Base-by-base conservation (phyloP, 2,888 invertebrate genomes). In the Xanthia togata region DNA sequence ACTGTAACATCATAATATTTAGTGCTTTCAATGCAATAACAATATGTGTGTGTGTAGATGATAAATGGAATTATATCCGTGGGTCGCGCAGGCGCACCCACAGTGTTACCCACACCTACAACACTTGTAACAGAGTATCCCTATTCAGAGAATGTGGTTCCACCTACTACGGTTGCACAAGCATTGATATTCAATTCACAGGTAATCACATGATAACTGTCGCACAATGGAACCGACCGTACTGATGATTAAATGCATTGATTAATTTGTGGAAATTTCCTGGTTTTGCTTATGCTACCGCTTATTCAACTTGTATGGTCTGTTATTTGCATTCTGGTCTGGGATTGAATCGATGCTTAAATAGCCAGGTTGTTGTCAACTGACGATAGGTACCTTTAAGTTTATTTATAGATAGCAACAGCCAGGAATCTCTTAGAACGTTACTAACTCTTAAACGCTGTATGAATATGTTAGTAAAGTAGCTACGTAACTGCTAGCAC, bases 161-260 rank as follows among this genome's bases (percentile, higher is more conserved):
- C 92, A 91, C 94, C 94, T 92, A 94, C 93, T 84, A 79, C 70
- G 79, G 89, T 94, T 94, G 91, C 93, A 91, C 90, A 92, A 93
- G 89, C 88, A 90, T 91, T 89, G 86, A 89, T 91, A 91, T 92
- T 92, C 89, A 91, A 92, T 92, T 90, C 86, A 89, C 89, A 86
- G 88, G 89, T 90, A 91, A 92, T 90, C 88, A 75, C 87, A 87
- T 83, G 89, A 90, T 88, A 90, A 88, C 86, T 89, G 88, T 84
- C 88, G 81, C 88, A 87, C 85, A 88, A 86, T 88, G 70, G 64
- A 72, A 73, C 83, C 71, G 81, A 75, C 79, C 38, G 73, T 69
- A 57, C 71, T 68, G 76, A 78, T 79, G 74, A 80, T 76, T 74
- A 76, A 72, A 81, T 82, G 70, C 62, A 74, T 79, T 76, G 72